Conservation (phyloP, 2,113 vertebrate genomes). For the Pomatostomus ruficeps region DNA sequence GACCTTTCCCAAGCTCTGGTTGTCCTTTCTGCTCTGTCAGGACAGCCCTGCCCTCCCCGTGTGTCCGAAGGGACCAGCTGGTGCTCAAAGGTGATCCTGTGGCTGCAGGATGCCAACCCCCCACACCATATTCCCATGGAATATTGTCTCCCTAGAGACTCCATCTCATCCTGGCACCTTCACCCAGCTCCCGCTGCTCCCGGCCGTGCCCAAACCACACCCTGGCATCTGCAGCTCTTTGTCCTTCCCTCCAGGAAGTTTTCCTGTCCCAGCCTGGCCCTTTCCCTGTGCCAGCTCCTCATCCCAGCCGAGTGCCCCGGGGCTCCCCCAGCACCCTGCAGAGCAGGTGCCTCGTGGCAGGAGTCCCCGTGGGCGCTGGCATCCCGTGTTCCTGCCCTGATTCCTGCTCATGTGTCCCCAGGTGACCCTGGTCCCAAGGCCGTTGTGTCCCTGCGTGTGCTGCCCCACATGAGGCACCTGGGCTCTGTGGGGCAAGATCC, state of each 20-base stretch:
- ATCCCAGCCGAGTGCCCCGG: accelerated
- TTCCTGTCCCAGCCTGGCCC: neutral
- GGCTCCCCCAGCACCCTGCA: too few relatives aligned
- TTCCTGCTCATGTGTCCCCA: neutral
- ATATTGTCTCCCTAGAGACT: neutral
- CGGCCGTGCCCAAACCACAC: neutral
- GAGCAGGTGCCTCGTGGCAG: neutral
- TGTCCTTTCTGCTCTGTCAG: neutral
- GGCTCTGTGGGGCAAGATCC: accelerated
- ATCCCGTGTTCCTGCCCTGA: neutral
- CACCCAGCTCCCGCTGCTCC: neutral
- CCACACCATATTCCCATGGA: neutral
- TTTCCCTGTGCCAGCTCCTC: neutral
- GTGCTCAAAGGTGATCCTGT: neutral
- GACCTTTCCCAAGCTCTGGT: neutral
- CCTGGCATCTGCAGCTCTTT: neutral
- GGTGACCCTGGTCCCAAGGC: neutral
- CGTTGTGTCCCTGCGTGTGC: accelerated
- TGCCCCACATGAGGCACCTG: accelerated
- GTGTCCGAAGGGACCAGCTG: neutral
- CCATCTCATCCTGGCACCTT: neutral
- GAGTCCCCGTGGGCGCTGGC: neutral
- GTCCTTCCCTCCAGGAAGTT: neutral
- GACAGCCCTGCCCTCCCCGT: neutral
- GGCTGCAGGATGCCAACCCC: neutral